Percentiles rank a stretch among this genome's conserved stretches.
phyloP scores from a whole-genome alignment of 2,888 invertebrate genomes.

The Neria commutata region DNA sequence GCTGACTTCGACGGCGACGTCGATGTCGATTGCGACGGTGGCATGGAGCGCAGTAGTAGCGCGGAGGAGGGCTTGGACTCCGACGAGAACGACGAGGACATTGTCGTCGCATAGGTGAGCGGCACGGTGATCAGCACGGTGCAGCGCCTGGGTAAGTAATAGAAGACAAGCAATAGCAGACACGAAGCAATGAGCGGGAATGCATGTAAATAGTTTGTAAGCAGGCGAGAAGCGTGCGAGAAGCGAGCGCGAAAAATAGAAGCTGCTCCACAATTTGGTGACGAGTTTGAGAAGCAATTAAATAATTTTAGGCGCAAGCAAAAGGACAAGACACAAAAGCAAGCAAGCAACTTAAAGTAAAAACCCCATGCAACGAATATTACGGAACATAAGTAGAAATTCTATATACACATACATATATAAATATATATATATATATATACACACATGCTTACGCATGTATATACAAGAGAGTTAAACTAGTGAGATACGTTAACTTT shows the following conservation, averaged over 20 bases:
- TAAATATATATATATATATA: constrained; percentile 40
- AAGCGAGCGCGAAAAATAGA: constrained; percentile 16
- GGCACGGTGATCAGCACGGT: not conserved
- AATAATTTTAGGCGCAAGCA: constrained; percentile 42
- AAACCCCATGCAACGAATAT: constrained; percentile 63
- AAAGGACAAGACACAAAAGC: constrained; percentile 48
- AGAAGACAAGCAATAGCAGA: not conserved
- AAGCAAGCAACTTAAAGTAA: constrained; percentile 52
- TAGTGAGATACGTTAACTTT: constrained; percentile 18
- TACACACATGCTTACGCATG: constrained; percentile 20
- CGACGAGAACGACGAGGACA: constrained; percentile 61
- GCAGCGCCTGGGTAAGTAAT: not conserved
- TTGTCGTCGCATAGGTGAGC: constrained; percentile 56
- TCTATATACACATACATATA: constrained; percentile 46
- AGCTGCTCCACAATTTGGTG: constrained; percentile 32
- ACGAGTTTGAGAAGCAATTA: constrained; percentile 18
- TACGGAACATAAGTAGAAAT: constrained; percentile 63
- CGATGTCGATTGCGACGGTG: constrained; percentile 23
- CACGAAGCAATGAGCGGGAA: not conserved
- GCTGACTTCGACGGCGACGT: constrained; percentile 15
- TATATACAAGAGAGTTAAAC: not conserved
- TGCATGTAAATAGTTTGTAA: not conserved
- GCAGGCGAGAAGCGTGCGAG: constrained; percentile 15
- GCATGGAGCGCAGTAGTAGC: not conserved
- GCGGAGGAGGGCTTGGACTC: constrained; percentile 43